phyloP scores from a whole-genome alignment of 2,113 vertebrate species.

The Spheniscus mendiculus region DNA sequence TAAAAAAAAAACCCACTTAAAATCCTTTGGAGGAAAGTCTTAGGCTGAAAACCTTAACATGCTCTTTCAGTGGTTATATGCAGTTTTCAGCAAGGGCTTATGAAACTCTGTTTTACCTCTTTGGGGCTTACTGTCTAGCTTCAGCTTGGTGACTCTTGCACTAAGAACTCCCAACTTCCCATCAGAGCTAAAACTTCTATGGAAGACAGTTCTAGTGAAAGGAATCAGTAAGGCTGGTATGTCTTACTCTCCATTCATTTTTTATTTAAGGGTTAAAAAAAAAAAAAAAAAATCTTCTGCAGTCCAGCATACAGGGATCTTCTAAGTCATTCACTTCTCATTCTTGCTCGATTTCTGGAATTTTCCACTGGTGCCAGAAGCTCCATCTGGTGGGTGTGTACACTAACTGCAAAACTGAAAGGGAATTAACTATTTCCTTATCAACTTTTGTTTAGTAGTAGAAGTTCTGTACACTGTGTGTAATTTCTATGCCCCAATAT shows the following conservation, averaged over 20 bases:
- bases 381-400: conserved; percentile 73
- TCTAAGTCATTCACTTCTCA: conserved; percentile 50
- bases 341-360: conserved; percentile 73
- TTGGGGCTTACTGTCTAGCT: background rate
- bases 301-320: conserved; percentile 21
- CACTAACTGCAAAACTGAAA: conserved; percentile 58
- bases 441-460: background rate
- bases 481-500: background rate
- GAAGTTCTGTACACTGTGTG: background rate
- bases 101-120: background rate
- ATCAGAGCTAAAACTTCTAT: background rate
- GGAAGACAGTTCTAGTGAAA: background rate
- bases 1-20: background rate
- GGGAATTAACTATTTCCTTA: conserved; percentile 62
- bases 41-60: background rate
- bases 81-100: background rate
- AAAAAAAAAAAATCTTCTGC: background rate
- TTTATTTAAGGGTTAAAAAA: background rate
- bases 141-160: background rate
- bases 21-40: background rate
- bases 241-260: background rate
- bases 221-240: background rate
- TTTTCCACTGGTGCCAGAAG: conserved; percentile 71
- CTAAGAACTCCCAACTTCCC: background rate
- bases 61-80: background rate